Evolutionary conservation across 1,140 invertebrate species (phyloP).

Genomic region (Drosophila lowei): DNA sequence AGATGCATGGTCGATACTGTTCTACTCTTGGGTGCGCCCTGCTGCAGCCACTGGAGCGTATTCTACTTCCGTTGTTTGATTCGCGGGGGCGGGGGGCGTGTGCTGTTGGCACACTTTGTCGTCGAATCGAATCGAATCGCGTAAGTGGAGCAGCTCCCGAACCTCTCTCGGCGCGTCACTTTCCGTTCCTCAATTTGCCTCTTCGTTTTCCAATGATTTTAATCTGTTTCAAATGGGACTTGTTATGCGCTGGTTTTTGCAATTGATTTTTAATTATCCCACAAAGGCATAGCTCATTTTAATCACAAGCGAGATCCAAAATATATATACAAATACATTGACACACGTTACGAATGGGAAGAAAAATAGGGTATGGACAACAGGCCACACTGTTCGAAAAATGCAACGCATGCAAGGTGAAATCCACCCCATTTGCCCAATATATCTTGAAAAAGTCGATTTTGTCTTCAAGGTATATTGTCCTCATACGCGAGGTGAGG

Average conservation of each 20-base stretch:
- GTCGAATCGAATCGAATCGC: slow-evolving; percentile 11
- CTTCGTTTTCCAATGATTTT: background rate
- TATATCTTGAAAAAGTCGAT: too few relatives aligned
- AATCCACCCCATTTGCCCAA: too few relatives aligned
- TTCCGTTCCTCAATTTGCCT: background rate
- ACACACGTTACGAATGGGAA: too few relatives aligned
- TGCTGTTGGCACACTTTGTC: slow-evolving; percentile 50
- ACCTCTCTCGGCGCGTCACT: background rate
- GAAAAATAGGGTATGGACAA: too few relatives aligned
- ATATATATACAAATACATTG: too few relatives aligned
- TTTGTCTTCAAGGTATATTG: too few relatives aligned
- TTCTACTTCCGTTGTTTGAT: slow-evolving; percentile 33
- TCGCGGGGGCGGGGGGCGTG: slow-evolving; percentile 15
- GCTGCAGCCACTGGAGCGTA: slow-evolving; percentile 54
- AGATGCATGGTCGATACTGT: slow-evolving; percentile 73
- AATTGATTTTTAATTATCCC: slow-evolving; percentile 55
- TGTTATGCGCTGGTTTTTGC: slow-evolving; percentile 6
- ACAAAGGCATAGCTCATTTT: background rate
- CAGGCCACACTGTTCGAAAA: too few relatives aligned
- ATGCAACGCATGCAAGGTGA: too few relatives aligned
- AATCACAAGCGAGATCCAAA: too few relatives aligned
- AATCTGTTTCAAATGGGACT: slow-evolving; percentile 12
- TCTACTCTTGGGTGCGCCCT: slow-evolving; percentile 46
- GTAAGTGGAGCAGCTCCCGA: slow-evolving; percentile 22
- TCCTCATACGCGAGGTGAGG: too few relatives aligned